phyloP scores from a whole-genome alignment of 1,140 invertebrate genomes.

The Tetramorium simillimum region DNA sequence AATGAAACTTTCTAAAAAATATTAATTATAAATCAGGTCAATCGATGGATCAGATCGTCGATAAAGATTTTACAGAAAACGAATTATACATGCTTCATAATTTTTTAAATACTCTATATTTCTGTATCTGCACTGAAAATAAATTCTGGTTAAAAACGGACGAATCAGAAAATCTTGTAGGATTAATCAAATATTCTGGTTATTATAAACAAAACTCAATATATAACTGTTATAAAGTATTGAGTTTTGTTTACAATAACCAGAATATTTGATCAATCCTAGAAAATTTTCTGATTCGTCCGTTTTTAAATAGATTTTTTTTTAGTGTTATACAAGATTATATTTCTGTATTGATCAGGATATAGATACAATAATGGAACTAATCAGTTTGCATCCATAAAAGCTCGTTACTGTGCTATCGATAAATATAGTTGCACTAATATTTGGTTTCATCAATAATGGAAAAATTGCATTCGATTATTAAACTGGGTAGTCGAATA shows the following conservation, averaged over 20 bases:
- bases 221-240: too few species aligned
- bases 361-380: neutral
- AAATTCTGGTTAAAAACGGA: too few species aligned
- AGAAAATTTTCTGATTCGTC: too few species aligned
- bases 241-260: too few species aligned
- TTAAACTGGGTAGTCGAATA: neutral
- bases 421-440: neutral
- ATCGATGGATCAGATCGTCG: neutral
- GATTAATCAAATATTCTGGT: too few species aligned
- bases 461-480: slow-evolving; percentile 18
- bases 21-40: neutral
- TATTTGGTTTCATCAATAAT: neutral
- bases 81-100: too few species aligned
- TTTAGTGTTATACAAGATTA: neutral
- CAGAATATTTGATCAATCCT: too few species aligned
- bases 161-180: too few species aligned
- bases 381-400: neutral
- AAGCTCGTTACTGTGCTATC: neutral
- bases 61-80: neutral
- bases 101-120: neutral
- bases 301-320: too few species aligned
- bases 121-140: neutral
- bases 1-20: neutral
- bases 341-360: neutral
- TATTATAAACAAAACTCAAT: too few species aligned